phyloP scores from a whole-genome alignment of 23 tunicate species.

The Ascidia mentula region DNA sequence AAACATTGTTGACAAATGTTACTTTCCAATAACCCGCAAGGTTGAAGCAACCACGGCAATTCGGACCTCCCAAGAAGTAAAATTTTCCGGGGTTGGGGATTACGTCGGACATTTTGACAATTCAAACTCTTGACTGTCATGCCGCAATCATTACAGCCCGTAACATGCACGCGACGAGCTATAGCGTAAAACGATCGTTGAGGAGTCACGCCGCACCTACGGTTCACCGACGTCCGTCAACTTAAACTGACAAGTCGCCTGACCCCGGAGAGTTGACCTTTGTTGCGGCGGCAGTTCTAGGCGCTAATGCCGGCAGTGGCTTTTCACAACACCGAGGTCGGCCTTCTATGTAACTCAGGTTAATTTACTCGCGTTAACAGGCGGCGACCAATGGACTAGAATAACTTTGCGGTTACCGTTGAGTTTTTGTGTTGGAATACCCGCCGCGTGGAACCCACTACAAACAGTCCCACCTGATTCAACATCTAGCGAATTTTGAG shows the following conservation, averaged over 20 bases:
- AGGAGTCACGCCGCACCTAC: not conserved
- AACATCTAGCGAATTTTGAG: too few relatives aligned
- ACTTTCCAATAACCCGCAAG: too few relatives aligned
- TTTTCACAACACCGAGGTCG: not conserved
- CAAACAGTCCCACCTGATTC: too few relatives aligned
- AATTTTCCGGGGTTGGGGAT: not conserved
- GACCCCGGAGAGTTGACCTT: not conserved
- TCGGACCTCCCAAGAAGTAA: not conserved
- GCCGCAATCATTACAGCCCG: too few relatives aligned
- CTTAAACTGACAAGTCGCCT: not conserved
- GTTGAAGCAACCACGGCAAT: too few relatives aligned
- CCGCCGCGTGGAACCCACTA: too few relatives aligned
- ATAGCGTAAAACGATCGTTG: not conserved
- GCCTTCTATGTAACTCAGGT: too few relatives aligned
- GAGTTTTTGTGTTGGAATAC: too few relatives aligned
- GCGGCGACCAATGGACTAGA: not conserved
- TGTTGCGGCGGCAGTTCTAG: not conserved
- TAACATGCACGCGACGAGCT: too few relatives aligned
- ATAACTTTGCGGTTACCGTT: not conserved
- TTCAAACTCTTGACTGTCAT: not conserved
- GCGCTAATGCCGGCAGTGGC: not conserved
- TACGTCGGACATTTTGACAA: not conserved
- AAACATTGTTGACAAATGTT: too few relatives aligned
- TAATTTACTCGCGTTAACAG: slow-evolving; percentile 10
- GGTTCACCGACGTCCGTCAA: not conserved